Conservation (phyloP, 2,113 vertebrate species). For the Oxygymnocypris stewartii region DNA sequence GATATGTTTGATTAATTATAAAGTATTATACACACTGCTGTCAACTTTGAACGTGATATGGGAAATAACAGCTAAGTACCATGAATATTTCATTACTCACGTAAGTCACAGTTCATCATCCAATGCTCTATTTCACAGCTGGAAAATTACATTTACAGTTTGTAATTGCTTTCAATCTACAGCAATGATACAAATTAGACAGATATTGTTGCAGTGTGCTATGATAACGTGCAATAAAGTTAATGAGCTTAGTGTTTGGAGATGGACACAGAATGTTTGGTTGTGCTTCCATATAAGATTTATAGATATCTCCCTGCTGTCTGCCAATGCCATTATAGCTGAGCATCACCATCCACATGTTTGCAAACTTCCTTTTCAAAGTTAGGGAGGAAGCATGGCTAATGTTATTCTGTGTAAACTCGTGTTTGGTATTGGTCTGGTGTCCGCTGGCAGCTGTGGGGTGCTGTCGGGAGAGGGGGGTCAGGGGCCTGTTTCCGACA, state of each 20-base stretch:
- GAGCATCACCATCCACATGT: background rate
- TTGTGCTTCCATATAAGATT: background rate
- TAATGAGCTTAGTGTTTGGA: slow-evolving; percentile 32
- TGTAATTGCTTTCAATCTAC: slow-evolving; percentile 36
- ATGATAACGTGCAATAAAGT: slow-evolving; percentile 16
- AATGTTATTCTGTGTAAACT: background rate
- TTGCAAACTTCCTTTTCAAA: background rate
- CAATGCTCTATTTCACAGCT: slow-evolving; percentile 20
- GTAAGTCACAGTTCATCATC: slow-evolving; percentile 36
- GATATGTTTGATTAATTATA: slow-evolving; percentile 30
- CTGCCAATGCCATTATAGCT: background rate
- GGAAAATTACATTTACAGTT: slow-evolving; percentile 35
- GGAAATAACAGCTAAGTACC: slow-evolving; percentile 37
- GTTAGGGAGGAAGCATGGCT: background rate
- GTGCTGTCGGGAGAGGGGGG: no score
- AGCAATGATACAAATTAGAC: slow-evolving; percentile 30
- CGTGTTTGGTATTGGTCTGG: slow-evolving; percentile 25
- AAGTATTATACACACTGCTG: slow-evolving; percentile 20
- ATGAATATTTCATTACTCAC: slow-evolving; percentile 38
- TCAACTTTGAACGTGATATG: slow-evolving; percentile 32
- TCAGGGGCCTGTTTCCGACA: slow-evolving; percentile 13
- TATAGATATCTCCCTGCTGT: background rate
- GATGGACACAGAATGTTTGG: background rate
- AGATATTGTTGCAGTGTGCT: slow-evolving; percentile 24
- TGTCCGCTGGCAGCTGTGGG: slow-evolving; percentile 6